Evolutionary conservation across 2,888 invertebrate species (phyloP).

Genomic region (Microplitis manilae): DNA sequence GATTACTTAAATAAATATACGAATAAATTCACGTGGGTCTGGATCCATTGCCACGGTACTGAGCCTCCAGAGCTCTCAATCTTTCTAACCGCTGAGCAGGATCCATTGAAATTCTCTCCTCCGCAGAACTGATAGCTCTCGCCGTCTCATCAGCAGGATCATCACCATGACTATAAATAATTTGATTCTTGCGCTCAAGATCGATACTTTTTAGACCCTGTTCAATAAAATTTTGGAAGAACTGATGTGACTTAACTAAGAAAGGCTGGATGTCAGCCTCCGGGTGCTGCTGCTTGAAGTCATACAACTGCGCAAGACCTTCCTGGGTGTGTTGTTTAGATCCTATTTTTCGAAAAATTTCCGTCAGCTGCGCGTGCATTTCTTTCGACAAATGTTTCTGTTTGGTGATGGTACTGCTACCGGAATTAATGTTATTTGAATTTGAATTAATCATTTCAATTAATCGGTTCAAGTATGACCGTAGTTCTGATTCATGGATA

Average conservation of each 20-base stretch:
- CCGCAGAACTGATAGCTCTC: constrained; percentile 39
- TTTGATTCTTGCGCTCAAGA: constrained; percentile 66
- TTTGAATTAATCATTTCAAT: constrained; percentile 74
- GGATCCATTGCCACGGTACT: constrained; percentile 62
- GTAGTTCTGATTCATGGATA: constrained; percentile 88
- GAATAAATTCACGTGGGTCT: constrained; percentile 60
- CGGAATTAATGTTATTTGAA: constrained; percentile 70
- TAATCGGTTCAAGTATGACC: constrained; percentile 87
- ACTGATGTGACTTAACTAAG: constrained; percentile 86
- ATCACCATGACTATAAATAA: constrained; percentile 58
- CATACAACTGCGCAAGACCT: constrained; percentile 86
- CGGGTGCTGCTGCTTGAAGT: constrained; percentile 83
- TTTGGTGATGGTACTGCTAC: constrained; percentile 58
- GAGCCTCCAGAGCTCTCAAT: constrained; percentile 65
- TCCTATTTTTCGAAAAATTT: constrained; percentile 93
- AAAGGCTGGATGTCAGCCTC: constrained; percentile 88
- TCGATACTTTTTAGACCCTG: constrained; percentile 81
- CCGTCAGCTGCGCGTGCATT: constrained; percentile 88
- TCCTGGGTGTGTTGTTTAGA: constrained; percentile 86
- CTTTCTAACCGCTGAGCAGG: constrained; percentile 67
- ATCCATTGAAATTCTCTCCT: constrained; percentile 64
- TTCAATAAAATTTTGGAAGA: constrained; percentile 90
- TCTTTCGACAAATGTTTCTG: constrained; percentile 80
- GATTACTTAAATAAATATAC: not conserved
- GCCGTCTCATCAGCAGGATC: constrained; percentile 59